Base-by-base conservation (phyloP, 2,888 invertebrate species). In the Hetaerina titia region DNA sequence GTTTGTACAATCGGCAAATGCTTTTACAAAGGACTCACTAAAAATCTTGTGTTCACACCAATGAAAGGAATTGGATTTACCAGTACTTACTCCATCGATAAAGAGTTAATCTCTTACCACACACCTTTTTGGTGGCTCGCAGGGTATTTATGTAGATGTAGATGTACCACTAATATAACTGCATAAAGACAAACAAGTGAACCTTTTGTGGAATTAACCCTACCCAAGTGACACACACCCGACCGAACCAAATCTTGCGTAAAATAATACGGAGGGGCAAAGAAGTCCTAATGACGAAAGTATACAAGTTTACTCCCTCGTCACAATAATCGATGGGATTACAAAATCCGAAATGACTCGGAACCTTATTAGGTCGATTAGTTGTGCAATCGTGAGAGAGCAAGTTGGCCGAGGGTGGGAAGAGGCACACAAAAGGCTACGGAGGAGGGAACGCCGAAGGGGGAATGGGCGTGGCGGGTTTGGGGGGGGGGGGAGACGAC, bases 341-440 rank as follows among this genome's bases (percentile, higher is more conserved):
- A 81, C 81, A 81, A 81, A 81, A 81, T 22, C 13, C 81, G 81
- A 81, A 81, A 69, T 25, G 81, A 81, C 31, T 31, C 81, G 81
- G 81, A 81, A 11, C 81, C 81, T 81, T 81, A 81, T 81, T 81
- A 31, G 81, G 81, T 81, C 81, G 81, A 81, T 81, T 81, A 31
- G 81, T 81, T 81, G 81, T 25, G 25, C 25, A 81, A 81, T 25
- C 81, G 31, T 31, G 9, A 22, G 88, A 89, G 88, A 22, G 17
- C 15, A 56, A 89, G 57, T 57, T 56, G 89, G 15, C 22, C 57
- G 89, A 89, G 89, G 57, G 89, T 11, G 31, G 87, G 57, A 57
- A 8, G 89, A 89, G 89, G 19, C 19, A 22, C 57, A 89, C 31
- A 81, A 81, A 81, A 81, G 81, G 25, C 25, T 31, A 31, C 57